Base-by-base conservation (phyloP, 2,888 invertebrate genomes). In the Endomychus coccineus region DNA sequence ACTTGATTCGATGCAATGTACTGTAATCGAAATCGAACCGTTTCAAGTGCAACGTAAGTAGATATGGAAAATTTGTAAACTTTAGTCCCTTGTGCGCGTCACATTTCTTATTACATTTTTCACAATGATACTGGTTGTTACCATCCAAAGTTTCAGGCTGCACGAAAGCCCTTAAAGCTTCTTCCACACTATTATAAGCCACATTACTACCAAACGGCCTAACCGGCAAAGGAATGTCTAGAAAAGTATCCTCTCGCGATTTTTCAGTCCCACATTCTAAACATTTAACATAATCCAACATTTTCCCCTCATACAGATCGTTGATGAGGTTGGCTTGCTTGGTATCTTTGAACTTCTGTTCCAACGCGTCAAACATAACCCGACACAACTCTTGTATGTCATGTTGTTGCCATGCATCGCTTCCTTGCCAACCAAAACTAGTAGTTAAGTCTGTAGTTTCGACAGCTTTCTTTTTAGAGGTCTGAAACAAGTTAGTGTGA, bases 381-480 rank as follows among this genome's bases (percentile, higher is more conserved):
- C 89, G 73, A 58, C 86, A 89, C 35, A 91, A 67, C 61, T 91
- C 90, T 61, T 91, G 90, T 32, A 91, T 87, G 59, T 91, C 91
- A 58, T 91, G 91, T 56, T 91, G 91, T 52, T 90, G 87, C 85
- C 89, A 90, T 0, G 87, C 87, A 63, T 89, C 86, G 40, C 82
- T 80, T 23, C 83, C 82, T 56, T 86, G 84, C 91, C 91, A 92
- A 15, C 89, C 90, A 64, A 91, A 92, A 59, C 88, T 88, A 45
- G 76, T 77, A 0, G 90, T 91, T 39, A 91, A 66, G 51, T 88
- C 84, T 9, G 85, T 89, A 2, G 91, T 92, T 63, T 89, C 88
- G 7, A 89, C 80, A 1, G 89, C 83, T 14, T 76, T 69, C 55
- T 81, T 81, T 16, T 74, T 71, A 16, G 88, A 86, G 1, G 87